Conservation (phyloP, 2,113 vertebrate genomes). For the Sakesphorus luctuosus region DNA sequence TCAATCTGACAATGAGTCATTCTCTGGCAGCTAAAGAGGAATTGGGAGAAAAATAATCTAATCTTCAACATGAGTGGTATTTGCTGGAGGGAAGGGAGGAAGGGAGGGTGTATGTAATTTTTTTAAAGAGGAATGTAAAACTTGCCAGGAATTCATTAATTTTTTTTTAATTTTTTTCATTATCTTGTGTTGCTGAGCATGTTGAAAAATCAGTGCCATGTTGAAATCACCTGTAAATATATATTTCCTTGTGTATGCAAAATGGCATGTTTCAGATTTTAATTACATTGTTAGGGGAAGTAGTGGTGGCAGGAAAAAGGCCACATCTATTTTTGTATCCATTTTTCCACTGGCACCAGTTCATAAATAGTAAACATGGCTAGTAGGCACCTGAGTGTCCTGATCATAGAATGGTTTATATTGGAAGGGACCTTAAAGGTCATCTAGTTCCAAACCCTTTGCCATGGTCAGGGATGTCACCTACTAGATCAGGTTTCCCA, state of each 20-base stretch:
- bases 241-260: not conserved
- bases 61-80: slow-evolving; percentile 68
- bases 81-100: slow-evolving; percentile 55
- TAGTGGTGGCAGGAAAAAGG: not conserved
- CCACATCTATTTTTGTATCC: not conserved
- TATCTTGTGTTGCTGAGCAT: not conserved
- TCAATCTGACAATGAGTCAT: slow-evolving; percentile 60
- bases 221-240: not conserved
- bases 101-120: slow-evolving; percentile 7
- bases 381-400: not conserved
- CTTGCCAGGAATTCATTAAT: slow-evolving; percentile 41
- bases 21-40: slow-evolving; percentile 30
- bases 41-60: slow-evolving; percentile 57
- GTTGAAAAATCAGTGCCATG: not conserved
- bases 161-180: not conserved
- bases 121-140: slow-evolving; percentile 44
- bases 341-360: not conserved
- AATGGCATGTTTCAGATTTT: not conserved
- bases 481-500: not conserved
- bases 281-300: not conserved
- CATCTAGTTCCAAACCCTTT: not conserved
- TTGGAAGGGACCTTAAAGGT: not conserved
- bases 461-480: not conserved
- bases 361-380: not conserved
- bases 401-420: not conserved